Evolutionary conservation across 2,113 vertebrate genomes (phyloP).

Genomic region (Orthochromis indermauri): DNA sequence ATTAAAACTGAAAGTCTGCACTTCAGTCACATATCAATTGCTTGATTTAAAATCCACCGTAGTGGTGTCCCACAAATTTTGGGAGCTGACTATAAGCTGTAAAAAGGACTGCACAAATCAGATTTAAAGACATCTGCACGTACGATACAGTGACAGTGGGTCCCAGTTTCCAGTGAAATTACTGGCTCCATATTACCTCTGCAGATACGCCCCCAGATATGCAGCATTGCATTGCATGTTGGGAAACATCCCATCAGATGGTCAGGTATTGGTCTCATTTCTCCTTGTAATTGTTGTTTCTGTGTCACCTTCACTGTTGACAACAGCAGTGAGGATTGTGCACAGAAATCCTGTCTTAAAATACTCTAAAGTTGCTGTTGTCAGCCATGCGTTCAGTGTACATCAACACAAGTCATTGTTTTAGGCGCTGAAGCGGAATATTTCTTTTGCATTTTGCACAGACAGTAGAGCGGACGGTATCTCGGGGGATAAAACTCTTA

Average conservation of each 20-base stretch:
- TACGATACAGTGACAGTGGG: background rate
- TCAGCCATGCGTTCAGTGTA: background rate
- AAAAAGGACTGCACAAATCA: background rate
- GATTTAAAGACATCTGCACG: background rate
- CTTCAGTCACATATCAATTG: background rate
- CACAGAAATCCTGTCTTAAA: background rate
- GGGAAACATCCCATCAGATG: background rate
- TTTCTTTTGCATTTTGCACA: background rate
- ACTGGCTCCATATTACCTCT: background rate
- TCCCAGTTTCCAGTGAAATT: background rate
- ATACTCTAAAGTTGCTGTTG: background rate
- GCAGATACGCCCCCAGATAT: background rate
- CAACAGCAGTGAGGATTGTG: background rate
- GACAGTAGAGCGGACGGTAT: background rate
- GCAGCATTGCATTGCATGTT: background rate
- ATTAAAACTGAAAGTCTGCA: background rate
- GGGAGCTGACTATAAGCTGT: background rate
- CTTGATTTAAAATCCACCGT: background rate
- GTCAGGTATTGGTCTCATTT: background rate
- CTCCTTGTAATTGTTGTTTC: background rate
- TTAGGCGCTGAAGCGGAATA: background rate
- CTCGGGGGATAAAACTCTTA: conserved; percentile 4
- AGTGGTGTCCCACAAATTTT: background rate
- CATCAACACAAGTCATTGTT: background rate
- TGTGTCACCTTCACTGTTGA: background rate